Base-by-base conservation (phyloP, 1,140 invertebrate species). In the Cydia fagiglandana region DNA sequence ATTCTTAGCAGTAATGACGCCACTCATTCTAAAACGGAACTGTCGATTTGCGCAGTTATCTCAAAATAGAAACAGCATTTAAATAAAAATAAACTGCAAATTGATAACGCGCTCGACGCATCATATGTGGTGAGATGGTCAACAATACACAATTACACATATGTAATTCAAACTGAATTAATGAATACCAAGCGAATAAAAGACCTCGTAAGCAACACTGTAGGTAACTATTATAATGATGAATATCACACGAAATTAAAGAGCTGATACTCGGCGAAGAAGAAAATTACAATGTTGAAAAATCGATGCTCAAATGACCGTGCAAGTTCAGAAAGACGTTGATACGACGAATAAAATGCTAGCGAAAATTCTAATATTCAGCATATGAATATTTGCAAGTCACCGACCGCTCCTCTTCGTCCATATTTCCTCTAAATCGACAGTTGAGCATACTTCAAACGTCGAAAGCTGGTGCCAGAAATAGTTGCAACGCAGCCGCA, bases 401-500 rank as follows among this genome's bases (percentile, higher is more conserved):
- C 56, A 61, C 56, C 56, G 20, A 61, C 56, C 56, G 56, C 56
- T 24, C 56, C n/a, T 24, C 56, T 61, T 12, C 56, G 56, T 12
- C 56, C 56, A 24, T 61, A 61, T 61, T 61, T 61, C 56, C 56
- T 61, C 56, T 61, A 61, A 61, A 61, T 61, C 56, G 56, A 61
- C 56, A 61, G 50, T 53, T n/a, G 56, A 61, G 56, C 56, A 24
- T 24, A 24, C 56, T 66, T 66, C 30, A 66, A 38, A 66, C 64
- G 30, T 38, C 28, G 34, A 38, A 41, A 70, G 34, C 38, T 45
- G 34, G 34, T 38, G 30, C 66, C 66, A 41, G 7, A 70, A 70
- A 70, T 70, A 70, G 30, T 70, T 38, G 66, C 66, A 70, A 20
- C 66, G 66, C 64, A 68, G 30, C 66, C 66, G 56, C 56, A 38